Conservation (phyloP, 2,888 invertebrate genomes). For the Lutraria lutraria region DNA sequence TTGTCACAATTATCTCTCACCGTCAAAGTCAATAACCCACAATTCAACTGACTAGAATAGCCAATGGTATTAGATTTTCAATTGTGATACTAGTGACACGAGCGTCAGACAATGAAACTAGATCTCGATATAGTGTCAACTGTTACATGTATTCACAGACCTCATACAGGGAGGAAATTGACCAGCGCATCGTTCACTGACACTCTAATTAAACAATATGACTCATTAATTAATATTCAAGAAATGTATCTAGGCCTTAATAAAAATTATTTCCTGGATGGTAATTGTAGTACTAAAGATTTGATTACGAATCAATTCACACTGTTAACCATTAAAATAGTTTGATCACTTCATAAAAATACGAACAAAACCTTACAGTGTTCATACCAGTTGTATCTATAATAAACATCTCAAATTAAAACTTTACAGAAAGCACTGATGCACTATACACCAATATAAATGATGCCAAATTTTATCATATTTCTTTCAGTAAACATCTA, state of each 20-base stretch:
- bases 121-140: slow-evolving; percentile 9
- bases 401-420: no score
- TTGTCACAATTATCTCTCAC: slow-evolving; percentile 3
- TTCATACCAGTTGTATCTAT: no score
- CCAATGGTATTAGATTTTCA: slow-evolving; percentile 15
- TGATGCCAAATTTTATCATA: no score
- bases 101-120: slow-evolving; percentile 13
- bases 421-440: no score
- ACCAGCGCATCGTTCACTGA: background rate
- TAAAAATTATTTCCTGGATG: slow-evolving; percentile 1
- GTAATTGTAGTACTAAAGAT: background rate
- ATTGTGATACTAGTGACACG: background rate
- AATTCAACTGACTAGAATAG: slow-evolving; percentile 16
- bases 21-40: background rate
- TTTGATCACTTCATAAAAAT: background rate
- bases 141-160: background rate
- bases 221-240: slow-evolving; percentile 18
- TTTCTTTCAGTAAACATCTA: no score
- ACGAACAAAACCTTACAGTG: no score
- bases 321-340: background rate
- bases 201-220: slow-evolving; percentile 21
- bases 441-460: no score
- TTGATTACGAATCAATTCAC: background rate
- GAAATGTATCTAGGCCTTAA: background rate
- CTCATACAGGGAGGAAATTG: slow-evolving; percentile 1